Conservation (phyloP, 2,113 vertebrate species). For the Semnornis frantzii region DNA sequence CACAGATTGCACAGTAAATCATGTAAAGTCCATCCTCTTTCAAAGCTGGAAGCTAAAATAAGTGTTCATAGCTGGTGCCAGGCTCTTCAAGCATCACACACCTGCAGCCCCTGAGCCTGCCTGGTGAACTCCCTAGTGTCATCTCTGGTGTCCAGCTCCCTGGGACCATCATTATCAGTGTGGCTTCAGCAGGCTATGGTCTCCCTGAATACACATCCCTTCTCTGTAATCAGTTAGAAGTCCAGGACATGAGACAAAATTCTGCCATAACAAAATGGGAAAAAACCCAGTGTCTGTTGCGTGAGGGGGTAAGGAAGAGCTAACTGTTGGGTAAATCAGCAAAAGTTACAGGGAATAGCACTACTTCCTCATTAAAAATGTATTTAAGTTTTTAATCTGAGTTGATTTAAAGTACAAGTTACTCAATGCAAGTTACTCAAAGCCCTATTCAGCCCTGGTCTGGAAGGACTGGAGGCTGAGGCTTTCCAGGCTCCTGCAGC, state of each 20-base stretch:
- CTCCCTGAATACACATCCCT: fast-evolving
- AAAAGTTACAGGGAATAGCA: neutral
- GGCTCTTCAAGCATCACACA: neutral
- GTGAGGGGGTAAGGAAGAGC: neutral
- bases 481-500: conserved; percentile 27
- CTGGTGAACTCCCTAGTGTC: fast-evolving
- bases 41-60: conserved; percentile 31
- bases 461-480: neutral
- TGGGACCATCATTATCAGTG: fast-evolving
- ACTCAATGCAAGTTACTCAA: neutral
- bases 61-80: neutral
- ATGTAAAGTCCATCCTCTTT: conserved; percentile 7
- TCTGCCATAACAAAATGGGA: neutral
- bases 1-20: conserved; percentile 72
- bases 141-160: neutral
- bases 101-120: fast-evolving
- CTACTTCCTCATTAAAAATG: neutral
- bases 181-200: neutral
- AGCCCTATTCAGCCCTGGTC: neutral
- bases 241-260: neutral
- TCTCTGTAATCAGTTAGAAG: neutral
- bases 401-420: neutral
- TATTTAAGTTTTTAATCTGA: neutral
- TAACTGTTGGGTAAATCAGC: neutral
- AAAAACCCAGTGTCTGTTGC: neutral